Evolutionary conservation across 2,113 vertebrate genomes (phyloP).

Genomic region (Bambusicola thoracicus): DNA sequence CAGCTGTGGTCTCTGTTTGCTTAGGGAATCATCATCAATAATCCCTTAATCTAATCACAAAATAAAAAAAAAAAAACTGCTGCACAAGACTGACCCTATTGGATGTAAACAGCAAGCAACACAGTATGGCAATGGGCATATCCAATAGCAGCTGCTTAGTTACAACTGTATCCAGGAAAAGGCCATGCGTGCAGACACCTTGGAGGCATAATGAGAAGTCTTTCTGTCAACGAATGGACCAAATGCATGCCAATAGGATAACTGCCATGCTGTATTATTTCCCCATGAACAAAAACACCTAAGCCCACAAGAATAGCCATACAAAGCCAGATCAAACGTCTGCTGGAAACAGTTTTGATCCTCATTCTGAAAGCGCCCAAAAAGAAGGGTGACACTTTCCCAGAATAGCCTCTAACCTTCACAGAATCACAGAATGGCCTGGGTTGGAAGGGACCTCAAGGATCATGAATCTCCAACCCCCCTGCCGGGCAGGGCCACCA

Average conservation of each 20-base stretch:
- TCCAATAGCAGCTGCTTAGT: constrained; percentile 38
- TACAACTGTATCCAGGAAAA: constrained; percentile 20
- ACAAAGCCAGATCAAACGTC: neutral
- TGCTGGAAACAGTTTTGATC: neutral
- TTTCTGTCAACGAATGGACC: neutral
- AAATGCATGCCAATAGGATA: neutral
- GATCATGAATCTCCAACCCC: too few species aligned
- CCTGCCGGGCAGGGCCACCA: too few species aligned
- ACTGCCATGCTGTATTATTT: neutral
- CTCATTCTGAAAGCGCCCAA: neutral
- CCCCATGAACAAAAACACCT: neutral
- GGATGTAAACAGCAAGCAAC: constrained; percentile 56
- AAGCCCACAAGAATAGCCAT: neutral
- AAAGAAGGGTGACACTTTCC: neutral
- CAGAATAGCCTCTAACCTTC: neutral
- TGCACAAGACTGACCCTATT: constrained; percentile 51
- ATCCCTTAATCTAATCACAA: constrained; percentile 71
- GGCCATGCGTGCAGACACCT: neutral
- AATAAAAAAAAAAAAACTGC: constrained; percentile 53
- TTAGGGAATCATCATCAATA: constrained; percentile 60
- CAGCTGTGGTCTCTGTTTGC: neutral
- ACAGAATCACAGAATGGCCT: too few species aligned
- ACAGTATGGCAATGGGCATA: neutral
- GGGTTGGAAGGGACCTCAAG: too few species aligned
- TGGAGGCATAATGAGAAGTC: neutral